Base-by-base conservation (phyloP, 2,113 vertebrate genomes). In the Periophthalmus modestus region DNA sequence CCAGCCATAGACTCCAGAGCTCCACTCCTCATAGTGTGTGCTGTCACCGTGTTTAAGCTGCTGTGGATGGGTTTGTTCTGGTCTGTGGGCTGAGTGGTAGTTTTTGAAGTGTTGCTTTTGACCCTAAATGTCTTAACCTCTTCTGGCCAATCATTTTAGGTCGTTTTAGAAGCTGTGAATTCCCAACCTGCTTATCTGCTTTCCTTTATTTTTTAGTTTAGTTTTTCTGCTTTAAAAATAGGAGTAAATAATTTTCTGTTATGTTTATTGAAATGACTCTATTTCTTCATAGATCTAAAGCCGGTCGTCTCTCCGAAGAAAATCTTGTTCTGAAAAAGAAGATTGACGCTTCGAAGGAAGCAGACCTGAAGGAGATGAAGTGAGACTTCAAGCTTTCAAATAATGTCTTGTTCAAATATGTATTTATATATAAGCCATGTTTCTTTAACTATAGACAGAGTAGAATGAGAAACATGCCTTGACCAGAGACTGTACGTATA, bases 271-370 rank as follows among this genome's bases (percentile, higher is more conserved):
- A 63, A 63, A 11, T 63, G 1, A 4, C 39, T 39, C 4, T 19
- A 10, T 12, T 57, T 10, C 28, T 23, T 14, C 68, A 1, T 79
- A 98, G 97, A 78, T 93, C 88, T 13, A 94, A 98, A 85, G 94
- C 95, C 7, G 85, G 93, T 82, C 95, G 91, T 71, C 94, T 98
- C 23, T 88, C 94, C 18, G 95, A 95, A 43, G 95, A 97, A 82
- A 97, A 97, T 18, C 9, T 89, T 2, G 0, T 92, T 43, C 92
- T 97, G 68, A 94, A 87, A 67, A 89, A 82, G 0, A 95, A 94
- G 77, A 95, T 97, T 18, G 86, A 90, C 24, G 79, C 86, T 0
- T 71, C 97, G 66, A 95, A 93, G 6, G 95, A 97, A 77, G 94
- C 96, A 43, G 95, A 95, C 81, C 79, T 96, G 0, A 93, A 86